These are phyloP conservation scores for Lagenorhynchus albirostris DNA, from an alignment of 2,113 vertebrate genomes.

Conservation along the genomic window DNA sequence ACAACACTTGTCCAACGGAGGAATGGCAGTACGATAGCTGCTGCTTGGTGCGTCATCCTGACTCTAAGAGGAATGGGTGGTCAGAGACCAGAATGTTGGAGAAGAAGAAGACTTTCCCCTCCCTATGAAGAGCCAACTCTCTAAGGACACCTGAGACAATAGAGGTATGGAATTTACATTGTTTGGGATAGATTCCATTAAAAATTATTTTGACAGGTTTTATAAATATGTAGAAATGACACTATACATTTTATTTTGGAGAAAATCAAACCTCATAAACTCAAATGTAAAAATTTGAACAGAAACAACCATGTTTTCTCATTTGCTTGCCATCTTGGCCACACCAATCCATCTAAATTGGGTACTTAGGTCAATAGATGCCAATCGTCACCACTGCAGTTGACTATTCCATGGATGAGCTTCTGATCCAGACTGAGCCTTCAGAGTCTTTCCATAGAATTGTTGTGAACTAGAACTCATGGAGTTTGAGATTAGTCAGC, in stretches of 20 bases:
- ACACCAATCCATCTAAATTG: background rate
- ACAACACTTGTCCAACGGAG: background rate
- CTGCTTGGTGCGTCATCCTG: background rate
- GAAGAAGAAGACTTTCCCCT: background rate
- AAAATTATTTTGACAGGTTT: slow-evolving; percentile 3
- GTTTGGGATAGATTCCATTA: background rate
- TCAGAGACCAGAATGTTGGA: background rate
- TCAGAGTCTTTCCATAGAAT: background rate
- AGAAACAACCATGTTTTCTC: background rate
- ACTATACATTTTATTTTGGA: background rate
- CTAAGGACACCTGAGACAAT: background rate
- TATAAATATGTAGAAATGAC: slow-evolving; percentile 15
- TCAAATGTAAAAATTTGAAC: no score
- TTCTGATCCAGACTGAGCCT: background rate
- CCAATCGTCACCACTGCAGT: background rate
- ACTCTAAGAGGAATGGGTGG: background rate
- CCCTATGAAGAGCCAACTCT: background rate
- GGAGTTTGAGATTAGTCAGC: background rate
- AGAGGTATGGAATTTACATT: background rate
- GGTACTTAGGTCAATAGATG: background rate
- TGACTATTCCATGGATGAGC: background rate
- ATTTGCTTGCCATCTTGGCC: background rate
- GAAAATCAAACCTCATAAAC: background rate
- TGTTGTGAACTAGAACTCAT: background rate
- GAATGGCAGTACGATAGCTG: background rate